Percentiles rank a stretch among this genome's conserved stretches.
Conservation (phyloP, 2,888 invertebrate species). For the Dendrolimus pini region DNA sequence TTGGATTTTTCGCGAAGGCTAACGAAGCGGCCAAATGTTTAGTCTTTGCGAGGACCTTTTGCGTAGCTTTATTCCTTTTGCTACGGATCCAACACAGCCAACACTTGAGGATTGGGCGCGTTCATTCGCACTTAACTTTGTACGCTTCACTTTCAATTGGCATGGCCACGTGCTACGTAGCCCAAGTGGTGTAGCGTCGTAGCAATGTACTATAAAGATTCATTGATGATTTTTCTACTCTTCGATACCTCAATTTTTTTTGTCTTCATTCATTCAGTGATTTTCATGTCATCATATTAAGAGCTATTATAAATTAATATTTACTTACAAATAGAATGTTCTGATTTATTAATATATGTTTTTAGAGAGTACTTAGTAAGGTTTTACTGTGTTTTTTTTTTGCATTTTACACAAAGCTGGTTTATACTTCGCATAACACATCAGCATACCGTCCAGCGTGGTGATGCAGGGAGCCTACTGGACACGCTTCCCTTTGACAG, state of each 20-base stretch:
- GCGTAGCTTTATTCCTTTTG: conserved; percentile 48
- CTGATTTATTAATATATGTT: too few species aligned
- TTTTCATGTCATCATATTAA: too few species aligned
- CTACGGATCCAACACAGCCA: conserved; percentile 27
- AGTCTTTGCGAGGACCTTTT: conserved; percentile 61
- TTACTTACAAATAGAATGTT: too few species aligned
- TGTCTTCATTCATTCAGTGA: neutral
- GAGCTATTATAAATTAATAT: too few species aligned
- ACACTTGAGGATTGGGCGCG: conserved; percentile 59
- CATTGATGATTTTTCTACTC: neutral
- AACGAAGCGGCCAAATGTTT: conserved; percentile 65
- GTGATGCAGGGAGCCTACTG: too few species aligned
- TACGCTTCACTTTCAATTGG: conserved; percentile 23
- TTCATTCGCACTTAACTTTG: conserved; percentile 62
- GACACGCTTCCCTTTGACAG: too few species aligned
- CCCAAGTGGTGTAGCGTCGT: conserved; percentile 12
- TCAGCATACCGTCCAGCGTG: too few species aligned
- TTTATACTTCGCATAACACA: too few species aligned
- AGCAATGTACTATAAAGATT: conserved; percentile 2
- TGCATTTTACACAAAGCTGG: too few species aligned
- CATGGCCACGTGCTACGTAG: conserved; percentile 6
- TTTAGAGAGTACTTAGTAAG: too few species aligned
- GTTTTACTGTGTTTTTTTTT: too few species aligned
- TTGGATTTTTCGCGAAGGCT: conserved; percentile 47
- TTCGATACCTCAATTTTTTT: neutral